Evolutionary conservation across 2,888 invertebrate species (phyloP).

Genomic region (Copidosoma aretas): DNA sequence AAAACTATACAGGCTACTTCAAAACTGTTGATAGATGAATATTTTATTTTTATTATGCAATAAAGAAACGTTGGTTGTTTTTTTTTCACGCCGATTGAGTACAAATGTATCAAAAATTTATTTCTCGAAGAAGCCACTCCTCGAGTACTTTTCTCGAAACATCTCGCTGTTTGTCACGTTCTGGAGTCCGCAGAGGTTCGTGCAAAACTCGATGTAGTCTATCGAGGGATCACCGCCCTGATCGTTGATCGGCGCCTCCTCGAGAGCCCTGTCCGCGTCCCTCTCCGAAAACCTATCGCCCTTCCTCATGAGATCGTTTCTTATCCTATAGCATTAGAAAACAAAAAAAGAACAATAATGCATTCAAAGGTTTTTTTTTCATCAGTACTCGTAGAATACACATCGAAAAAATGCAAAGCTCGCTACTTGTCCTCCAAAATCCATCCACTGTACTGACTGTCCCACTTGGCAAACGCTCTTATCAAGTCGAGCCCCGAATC

Average conservation of each 20-base stretch:
- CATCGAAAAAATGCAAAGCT: background rate
- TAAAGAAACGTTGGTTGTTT: too few relatives aligned
- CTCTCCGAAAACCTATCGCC: constrained; percentile 28
- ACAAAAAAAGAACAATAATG: background rate
- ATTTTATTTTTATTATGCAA: too few relatives aligned
- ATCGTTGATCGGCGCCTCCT: constrained; percentile 22
- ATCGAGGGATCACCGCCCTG: constrained; percentile 9
- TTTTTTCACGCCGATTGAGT: too few relatives aligned
- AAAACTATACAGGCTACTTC: too few relatives aligned
- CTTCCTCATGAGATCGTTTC: constrained; percentile 15
- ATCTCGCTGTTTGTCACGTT: constrained; percentile 16
- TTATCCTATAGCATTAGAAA: constrained; percentile 5
- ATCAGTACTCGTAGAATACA: too few relatives aligned
- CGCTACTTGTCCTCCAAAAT: constrained; percentile 17
- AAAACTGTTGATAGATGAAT: too few relatives aligned
- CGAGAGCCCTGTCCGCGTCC: constrained; percentile 17
- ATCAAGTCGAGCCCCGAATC: constrained; percentile 19
- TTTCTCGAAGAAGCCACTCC: background rate
- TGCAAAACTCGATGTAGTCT: constrained; percentile 27
- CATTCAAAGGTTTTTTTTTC: background rate
- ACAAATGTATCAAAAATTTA: too few relatives aligned
- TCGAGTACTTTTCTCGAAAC: constrained; percentile 23
- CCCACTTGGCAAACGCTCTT: constrained; percentile 27
- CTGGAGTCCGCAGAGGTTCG: constrained; percentile 26
- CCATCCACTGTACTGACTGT: constrained; percentile 14